Base-by-base conservation (phyloP, 1,140 invertebrate genomes). In the Drosophila bifasciata region DNA sequence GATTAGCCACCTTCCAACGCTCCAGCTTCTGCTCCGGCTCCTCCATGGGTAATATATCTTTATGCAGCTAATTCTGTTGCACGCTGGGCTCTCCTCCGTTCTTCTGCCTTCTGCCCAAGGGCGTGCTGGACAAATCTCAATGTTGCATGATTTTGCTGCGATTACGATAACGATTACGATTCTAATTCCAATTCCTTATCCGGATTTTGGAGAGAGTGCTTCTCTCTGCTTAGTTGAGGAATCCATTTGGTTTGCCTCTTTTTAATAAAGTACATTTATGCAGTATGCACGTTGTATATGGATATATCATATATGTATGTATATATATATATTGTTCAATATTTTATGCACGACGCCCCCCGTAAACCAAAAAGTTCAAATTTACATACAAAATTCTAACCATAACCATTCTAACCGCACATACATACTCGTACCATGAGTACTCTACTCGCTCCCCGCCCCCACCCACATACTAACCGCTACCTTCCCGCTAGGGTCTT, bases 51-150 rank as follows among this genome's bases (percentile, higher is more conserved):
- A 56, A 56, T 56, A 56, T 45, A 43, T 44, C 6, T 56, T 43
- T 45, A 44, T 45, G 41, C 23, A 40, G 41, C 19, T 55, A 16
- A 44, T 46, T 15, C 23, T 57, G 41, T 7, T 17, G 1, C 28
- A 28, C 28, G 8, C 28, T 28, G 28, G 28, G 8, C n/a, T n/a
- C n/a, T 28, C 8, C 19, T 9, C 28, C 8, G 28, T 9, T 28
- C 25, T 9, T 9, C 28, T 3, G 8, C 2, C 25, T 9, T 8
- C 9, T 28, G 46, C 48, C 61, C 68, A 63, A 75, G 64, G 72
- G 59, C 81, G 81, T 86, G 81, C 59, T 86, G 81, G 81, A 86
- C 79, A 86, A 86, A 86, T 81, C 64, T 86, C 81, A 88, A 88
- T 86, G 77, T 81, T 51, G 74, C 81, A 86, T 86, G 81, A 86